Evolutionary conservation across 2,888 invertebrate species (phyloP), one percentile per base, ranked within the genome.

Genomic region (Ichneumon xanthorius): DNA sequence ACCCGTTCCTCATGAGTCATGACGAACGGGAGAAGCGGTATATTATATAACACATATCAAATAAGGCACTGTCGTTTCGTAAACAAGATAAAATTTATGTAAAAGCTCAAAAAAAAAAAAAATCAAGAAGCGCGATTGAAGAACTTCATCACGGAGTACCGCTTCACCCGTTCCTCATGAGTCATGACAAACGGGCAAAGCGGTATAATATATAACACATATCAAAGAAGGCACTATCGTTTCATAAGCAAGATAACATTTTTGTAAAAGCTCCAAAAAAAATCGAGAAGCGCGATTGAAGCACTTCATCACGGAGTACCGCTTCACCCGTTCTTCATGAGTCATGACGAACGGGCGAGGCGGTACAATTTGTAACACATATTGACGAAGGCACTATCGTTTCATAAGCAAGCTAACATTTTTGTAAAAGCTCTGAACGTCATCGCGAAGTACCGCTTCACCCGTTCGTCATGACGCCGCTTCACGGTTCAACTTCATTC

Each of bases 121-220:
- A 45, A 76, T 76, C 37, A 19, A 30, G 55, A 76, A 80, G 4
- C 30, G 14, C 76, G 26, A 19, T 55, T 48, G 40, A 40, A 19
- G 19, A 19, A 65, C 58, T 22, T 76, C 63, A 40, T 30, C 30
- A 4, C 33, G 33, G 5, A 33, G 33, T 33, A 33, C 0, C 33
- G 33, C 5, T 33, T 33, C 33, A 33, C 33, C 5, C 33, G 33
- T 33, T 33, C 6, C 33, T 33, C 33, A 33, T 5, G 33, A 5
- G 33, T 33, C 33, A 33, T 33, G 33, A 33, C 33, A 5, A 33
- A 33, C 33, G 33, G 5, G 5, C 33, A 4, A 33, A 33, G 33
- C 33, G 33, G 33, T 4, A 33, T 33, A 33, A 33, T 33, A 5
- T 33, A 33, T 33, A 33, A 33, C 6, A 33, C 65, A 22, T 1